Conservation (phyloP, 2,888 invertebrate genomes). For the Nymphalis urticae region DNA sequence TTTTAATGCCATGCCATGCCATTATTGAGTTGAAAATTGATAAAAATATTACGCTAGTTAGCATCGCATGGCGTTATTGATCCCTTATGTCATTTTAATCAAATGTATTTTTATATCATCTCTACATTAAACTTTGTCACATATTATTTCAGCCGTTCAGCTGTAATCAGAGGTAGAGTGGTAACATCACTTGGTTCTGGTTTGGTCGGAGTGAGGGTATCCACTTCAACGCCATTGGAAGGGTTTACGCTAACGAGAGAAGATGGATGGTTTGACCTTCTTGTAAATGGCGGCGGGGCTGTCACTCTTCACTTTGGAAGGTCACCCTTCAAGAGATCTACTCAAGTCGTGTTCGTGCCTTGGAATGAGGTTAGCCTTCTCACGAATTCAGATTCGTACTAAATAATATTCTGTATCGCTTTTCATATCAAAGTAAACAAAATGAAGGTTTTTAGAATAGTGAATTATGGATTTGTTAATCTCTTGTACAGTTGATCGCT, state of each 20-base stretch:
- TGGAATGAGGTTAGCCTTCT: conserved; percentile 91
- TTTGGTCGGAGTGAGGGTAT: conserved; percentile 96
- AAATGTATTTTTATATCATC: neutral
- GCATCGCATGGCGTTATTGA: neutral
- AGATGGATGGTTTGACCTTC: conserved; percentile 97
- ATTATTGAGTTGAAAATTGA: neutral
- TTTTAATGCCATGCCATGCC: neutral
- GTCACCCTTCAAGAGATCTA: conserved; percentile 93
- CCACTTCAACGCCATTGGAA: conserved; percentile 95
- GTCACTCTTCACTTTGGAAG: conserved; percentile 97
- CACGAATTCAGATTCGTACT: neutral
- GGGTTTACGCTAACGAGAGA: conserved; percentile 96
- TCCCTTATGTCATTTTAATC: neutral
- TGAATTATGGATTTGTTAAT: neutral
- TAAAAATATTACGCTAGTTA: neutral
- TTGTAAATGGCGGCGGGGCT: conserved; percentile 99
- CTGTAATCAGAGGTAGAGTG: conserved; percentile 97
- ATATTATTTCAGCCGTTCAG: conserved; percentile 89
- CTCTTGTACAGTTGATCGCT: too few species aligned
- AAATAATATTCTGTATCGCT: neutral
- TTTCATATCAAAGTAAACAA: neutral
- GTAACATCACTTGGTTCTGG: conserved; percentile 95
- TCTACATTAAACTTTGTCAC: conserved; percentile 2
- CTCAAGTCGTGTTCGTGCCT: conserved; percentile 94
- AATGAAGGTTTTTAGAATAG: neutral